Conservation (phyloP, 2,797 vertebrate genomes). For the Notolepis coatsorum region DNA sequence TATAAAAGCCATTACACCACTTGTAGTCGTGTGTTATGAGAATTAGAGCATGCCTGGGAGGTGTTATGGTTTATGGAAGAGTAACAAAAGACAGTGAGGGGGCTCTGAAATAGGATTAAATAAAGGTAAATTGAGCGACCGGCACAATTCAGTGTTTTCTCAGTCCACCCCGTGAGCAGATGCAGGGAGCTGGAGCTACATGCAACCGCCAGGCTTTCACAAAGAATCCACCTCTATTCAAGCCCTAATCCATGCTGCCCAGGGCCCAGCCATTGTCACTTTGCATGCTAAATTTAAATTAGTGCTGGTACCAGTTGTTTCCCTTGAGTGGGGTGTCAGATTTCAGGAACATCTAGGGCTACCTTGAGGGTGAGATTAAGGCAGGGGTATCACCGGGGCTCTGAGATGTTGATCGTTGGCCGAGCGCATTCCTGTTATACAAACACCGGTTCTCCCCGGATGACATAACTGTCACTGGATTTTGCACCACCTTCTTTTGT, state of each 20-base stretch:
- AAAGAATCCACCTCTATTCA: slow-evolving; percentile 88
- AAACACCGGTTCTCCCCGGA: slow-evolving; percentile 21
- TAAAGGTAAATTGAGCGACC: slow-evolving; percentile 79
- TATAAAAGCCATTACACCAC: no score
- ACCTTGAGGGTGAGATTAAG: slow-evolving; percentile 76
- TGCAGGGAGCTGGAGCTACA: slow-evolving; percentile 77
- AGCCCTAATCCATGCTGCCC: slow-evolving; percentile 83
- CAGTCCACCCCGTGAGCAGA: slow-evolving; percentile 80
- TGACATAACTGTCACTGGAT: slow-evolving; percentile 31
- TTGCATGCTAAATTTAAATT: slow-evolving; percentile 90
- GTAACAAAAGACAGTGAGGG: slow-evolving; percentile 66
- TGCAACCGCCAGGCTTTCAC: slow-evolving; percentile 84
- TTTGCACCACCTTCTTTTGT: slow-evolving; percentile 13
- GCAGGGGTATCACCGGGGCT: slow-evolving; percentile 48
- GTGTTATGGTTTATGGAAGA: slow-evolving; percentile 57
- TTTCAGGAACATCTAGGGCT: slow-evolving; percentile 74
- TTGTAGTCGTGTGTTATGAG: slow-evolving; percentile 54
- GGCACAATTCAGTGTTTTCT: slow-evolving; percentile 76
- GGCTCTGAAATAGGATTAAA: slow-evolving; percentile 76
- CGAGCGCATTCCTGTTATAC: slow-evolving; percentile 23
- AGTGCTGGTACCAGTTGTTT: slow-evolving; percentile 89
- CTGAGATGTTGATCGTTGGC: slow-evolving; percentile 1
- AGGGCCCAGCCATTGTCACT: slow-evolving; percentile 83
- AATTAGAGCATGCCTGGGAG: slow-evolving; percentile 55
- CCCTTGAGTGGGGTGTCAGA: slow-evolving; percentile 71